Evolutionary conservation across 64 coral and sea anemone genomes (phyloP), one percentile per base, ranked within the genome.

Genomic region (Orbicella faveolata): DNA sequence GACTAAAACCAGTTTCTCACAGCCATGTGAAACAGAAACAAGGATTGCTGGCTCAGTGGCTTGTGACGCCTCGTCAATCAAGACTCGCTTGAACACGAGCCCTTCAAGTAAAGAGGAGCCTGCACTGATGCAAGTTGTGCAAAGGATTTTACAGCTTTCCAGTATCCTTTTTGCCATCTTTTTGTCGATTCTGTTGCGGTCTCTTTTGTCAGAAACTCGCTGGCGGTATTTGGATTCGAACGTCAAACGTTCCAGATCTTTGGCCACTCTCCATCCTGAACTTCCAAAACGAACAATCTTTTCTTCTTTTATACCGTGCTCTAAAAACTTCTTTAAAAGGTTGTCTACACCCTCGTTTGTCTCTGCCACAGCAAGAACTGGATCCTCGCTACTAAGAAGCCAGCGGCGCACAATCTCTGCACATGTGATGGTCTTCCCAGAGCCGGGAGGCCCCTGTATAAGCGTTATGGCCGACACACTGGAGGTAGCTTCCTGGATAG

Each of bases 281-380:
- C 93, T 95, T 75, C 93, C 93, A 48, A 95, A 89, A 36, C 89
- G 89, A 30, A 91, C 63, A 52, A 91, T 88, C 48, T 89, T 72
- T 37, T 85, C 87, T 78, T 88, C 34, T 34, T 85, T 16, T 52
- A 95, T 51, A 39, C 78, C 93, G 8, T 83, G 92, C 16, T 89
- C 59, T 8, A 90, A 80, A 64, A 97, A 62, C 54, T 89, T 97
- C 61, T 91, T 93, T 63, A 93, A 55, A 20, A 97, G 84, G 66
- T 97, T 94, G 88, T 97, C 95, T 6, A 97, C 95, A 36, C 91
- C 95, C 36, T 93, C 92, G 54, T 97, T 97, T 76, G 95, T 97
- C 83, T 97, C 95, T 18, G 92, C 89, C 15, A 88, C 92, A 6
- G 88, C 72, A 52, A 97, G 85, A 44, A 97, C 34, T 55, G 55